Conservation (phyloP, 2,113 vertebrate species). For the Stegastes partitus region DNA sequence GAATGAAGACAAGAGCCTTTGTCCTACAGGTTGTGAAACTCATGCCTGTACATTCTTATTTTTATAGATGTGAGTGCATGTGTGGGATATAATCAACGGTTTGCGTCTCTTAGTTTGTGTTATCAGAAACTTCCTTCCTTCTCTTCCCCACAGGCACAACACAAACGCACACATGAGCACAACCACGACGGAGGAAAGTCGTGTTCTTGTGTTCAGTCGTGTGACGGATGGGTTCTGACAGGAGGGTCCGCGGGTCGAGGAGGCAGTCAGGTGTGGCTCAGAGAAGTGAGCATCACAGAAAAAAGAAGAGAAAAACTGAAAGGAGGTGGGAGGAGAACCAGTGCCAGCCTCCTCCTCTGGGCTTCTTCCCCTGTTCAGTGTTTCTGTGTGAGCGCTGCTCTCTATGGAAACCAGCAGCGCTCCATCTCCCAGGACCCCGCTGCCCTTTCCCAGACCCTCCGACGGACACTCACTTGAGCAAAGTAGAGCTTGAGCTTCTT, state of each 20-base stretch:
- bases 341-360: neutral
- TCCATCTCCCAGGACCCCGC: constrained; percentile 18
- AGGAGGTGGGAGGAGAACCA: neutral
- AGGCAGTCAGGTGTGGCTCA: constrained; percentile 32
- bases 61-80: neutral
- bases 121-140: neutral
- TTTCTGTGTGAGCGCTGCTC: neutral
- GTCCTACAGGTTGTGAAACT: no score
- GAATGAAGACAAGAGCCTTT: no score
- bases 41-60: neutral
- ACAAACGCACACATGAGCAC: constrained; percentile 7
- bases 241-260: constrained; percentile 2
- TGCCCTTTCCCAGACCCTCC: constrained; percentile 35
- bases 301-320: neutral
- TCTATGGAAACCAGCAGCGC: constrained; percentile 14
- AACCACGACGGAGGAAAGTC: no score
- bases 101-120: neutral
- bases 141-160: neutral
- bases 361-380: neutral
- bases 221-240: constrained; percentile 38
- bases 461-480: constrained; percentile 88
- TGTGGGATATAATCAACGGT: neutral
- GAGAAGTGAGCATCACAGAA: neutral
- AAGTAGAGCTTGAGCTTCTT: constrained; percentile 96
- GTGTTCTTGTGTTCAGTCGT: neutral